A percentile compares a stretch with the other conserved stretches of the same genome.
These are phyloP conservation scores for Papilio protenor DNA, from an alignment of 2,888 invertebrate species.

Conservation along the genomic window DNA sequence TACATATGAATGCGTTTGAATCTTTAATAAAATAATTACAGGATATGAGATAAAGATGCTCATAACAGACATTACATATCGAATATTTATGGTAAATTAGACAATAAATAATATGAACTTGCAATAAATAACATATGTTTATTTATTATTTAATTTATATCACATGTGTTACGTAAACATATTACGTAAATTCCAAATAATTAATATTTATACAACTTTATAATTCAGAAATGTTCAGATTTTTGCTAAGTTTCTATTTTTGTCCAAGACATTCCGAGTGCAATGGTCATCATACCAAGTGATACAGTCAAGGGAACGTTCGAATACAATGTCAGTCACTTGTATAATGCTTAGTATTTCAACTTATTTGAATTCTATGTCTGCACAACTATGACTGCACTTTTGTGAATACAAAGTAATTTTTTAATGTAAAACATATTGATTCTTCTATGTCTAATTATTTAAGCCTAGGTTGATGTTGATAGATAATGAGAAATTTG, in stretches of 20 bases:
- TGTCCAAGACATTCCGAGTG: neutral
- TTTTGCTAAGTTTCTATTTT: neutral
- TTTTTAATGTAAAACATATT: neutral
- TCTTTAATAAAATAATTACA: neutral
- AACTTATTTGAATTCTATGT: neutral
- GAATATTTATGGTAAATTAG: neutral
- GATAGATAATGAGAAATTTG: no score
- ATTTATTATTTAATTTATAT: neutral
- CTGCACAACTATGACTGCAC: neutral
- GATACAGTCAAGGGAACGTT: neutral
- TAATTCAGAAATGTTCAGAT: neutral
- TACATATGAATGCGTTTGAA: neutral
- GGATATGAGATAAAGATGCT: neutral
- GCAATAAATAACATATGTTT: constrained; percentile 4
- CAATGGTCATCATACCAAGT: neutral
- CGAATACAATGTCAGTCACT: neutral
- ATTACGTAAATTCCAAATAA: neutral
- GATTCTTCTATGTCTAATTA: neutral
- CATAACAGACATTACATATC: neutral
- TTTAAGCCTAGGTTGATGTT: neutral
- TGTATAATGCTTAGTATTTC: neutral
- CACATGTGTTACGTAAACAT: neutral
- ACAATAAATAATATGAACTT: constrained; percentile 8
- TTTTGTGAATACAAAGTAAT: neutral
- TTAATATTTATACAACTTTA: neutral